Percentiles rank a stretch among this genome's conserved stretches.
phyloP scores from a whole-genome alignment of 2,113 vertebrate species.

The Cottus gobio region DNA sequence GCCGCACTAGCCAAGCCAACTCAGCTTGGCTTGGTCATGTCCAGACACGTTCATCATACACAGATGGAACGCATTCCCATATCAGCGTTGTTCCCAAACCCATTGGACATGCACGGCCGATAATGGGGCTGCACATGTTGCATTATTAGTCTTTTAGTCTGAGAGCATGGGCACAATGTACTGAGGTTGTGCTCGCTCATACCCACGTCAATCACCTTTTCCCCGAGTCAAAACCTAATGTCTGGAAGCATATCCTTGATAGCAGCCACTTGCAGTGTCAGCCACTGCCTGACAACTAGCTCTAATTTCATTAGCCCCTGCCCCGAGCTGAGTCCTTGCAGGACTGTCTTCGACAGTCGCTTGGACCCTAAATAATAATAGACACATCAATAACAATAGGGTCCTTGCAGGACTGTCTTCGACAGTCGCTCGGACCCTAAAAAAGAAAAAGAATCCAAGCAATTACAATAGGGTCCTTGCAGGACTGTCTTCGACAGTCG shows the following conservation, averaged over 20 bases:
- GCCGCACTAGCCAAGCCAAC: slow-evolving; percentile 48
- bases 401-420: too few relatives aligned
- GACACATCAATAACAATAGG: too few relatives aligned
- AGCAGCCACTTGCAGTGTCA: slow-evolving; percentile 36
- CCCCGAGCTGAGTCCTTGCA: too few relatives aligned
- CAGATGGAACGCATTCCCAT: slow-evolving; percentile 30
- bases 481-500: too few relatives aligned
- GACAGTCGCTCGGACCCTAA: too few relatives aligned
- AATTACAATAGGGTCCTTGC: too few relatives aligned
- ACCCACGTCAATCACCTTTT: slow-evolving; percentile 32
- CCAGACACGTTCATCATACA: slow-evolving; percentile 10
- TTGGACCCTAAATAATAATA: too few relatives aligned
- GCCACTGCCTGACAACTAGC: slow-evolving; percentile 31
- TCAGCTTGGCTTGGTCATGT: slow-evolving; percentile 11
- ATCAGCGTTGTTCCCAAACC: slow-evolving; percentile 30
- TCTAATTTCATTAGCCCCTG: slow-evolving; percentile 50
- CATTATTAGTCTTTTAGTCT: slow-evolving; percentile 32
- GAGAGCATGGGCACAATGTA: slow-evolving; percentile 5
- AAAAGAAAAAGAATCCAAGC: too few relatives aligned
- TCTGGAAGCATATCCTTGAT: slow-evolving; percentile 15
- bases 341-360: too few relatives aligned
- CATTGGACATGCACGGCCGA: slow-evolving; percentile 10
- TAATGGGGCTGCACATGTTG: slow-evolving; percentile 22
- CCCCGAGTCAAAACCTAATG: slow-evolving; percentile 17
- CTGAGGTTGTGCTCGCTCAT: not conserved